phyloP scores from a whole-genome alignment of 1,140 invertebrate species.

The Psilanteris sp. region DNA sequence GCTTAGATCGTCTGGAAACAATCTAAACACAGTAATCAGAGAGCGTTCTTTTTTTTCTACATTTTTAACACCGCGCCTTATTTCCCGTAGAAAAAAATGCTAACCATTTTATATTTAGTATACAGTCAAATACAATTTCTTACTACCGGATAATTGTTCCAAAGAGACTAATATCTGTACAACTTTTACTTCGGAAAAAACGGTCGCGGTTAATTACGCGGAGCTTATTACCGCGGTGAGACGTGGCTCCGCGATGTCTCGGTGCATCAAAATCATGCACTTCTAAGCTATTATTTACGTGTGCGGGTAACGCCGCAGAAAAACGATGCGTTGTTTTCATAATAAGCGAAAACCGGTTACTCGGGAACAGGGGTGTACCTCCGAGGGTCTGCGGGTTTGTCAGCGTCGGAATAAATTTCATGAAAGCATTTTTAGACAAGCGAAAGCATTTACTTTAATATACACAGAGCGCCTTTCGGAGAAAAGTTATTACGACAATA shows the following conservation, averaged over 20 bases:
- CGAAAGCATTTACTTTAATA: constrained; percentile 19
- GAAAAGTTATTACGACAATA: constrained; percentile 14
- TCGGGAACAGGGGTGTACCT: background rate
- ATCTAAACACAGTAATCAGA: constrained; percentile 35
- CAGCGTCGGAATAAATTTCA: constrained; percentile 7
- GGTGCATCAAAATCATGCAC: constrained; percentile 25
- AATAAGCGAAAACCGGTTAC: constrained; percentile 52
- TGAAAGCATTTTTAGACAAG: constrained; percentile 7
- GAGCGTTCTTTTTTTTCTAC: constrained; percentile 5
- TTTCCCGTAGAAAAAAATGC: constrained; percentile 46
- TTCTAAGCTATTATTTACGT: constrained; percentile 25
- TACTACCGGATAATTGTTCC: constrained; percentile 43
- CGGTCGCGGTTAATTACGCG: constrained; percentile 37
- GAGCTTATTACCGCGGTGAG: constrained; percentile 37
- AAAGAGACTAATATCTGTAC: constrained; percentile 51
- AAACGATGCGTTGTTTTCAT: constrained; percentile 34
- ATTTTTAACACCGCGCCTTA: constrained; percentile 31
- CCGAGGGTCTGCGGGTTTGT: background rate
- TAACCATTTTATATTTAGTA: too few relatives aligned
- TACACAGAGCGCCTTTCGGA: too few relatives aligned
- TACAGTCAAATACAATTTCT: constrained; percentile 25
- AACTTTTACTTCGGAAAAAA: constrained; percentile 48
- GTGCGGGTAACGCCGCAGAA: constrained; percentile 23
- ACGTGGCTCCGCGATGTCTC: constrained; percentile 47
- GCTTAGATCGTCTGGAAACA: background rate